phyloP scores from a whole-genome alignment of 1,140 invertebrate genomes.

The Neelides sp. region DNA sequence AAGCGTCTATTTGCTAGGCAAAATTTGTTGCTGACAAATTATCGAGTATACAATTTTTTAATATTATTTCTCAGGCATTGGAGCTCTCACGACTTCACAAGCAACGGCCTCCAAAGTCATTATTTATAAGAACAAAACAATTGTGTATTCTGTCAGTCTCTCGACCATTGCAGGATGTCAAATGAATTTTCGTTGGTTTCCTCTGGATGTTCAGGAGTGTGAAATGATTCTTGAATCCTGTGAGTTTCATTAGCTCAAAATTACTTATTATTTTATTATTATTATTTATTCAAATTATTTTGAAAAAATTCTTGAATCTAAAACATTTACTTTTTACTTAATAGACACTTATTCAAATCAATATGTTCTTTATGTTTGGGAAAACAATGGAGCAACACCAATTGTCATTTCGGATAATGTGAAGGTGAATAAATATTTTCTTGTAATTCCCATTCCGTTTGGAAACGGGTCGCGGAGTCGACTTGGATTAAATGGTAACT shows the following conservation, averaged over 20 bases:
- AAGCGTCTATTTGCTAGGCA: not conserved
- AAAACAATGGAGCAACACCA: too few species aligned
- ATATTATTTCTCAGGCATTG: conserved; percentile 49
- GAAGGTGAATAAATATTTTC: too few species aligned
- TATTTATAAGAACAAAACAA: conserved; percentile 64
- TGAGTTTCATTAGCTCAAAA: conserved; percentile 36
- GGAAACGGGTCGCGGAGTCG: too few species aligned
- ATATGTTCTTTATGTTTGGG: too few species aligned
- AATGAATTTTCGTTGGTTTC: conserved; percentile 72
- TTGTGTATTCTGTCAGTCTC: conserved; percentile 61
- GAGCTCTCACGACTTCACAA: conserved; percentile 60
- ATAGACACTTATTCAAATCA: too few species aligned
- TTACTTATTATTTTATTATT: not conserved
- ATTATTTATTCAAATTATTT: too few species aligned
- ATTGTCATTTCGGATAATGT: too few species aligned
- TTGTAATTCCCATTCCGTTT: too few species aligned
- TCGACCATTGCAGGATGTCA: conserved; percentile 70
- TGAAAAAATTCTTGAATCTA: too few species aligned
- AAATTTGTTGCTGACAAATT: not conserved
- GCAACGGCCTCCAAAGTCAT: conserved; percentile 65
- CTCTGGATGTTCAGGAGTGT: conserved; percentile 70
- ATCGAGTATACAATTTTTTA: not conserved
- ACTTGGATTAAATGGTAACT: too few species aligned
- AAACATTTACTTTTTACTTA: too few species aligned
- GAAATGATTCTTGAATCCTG: conserved; percentile 69